Evolutionary conservation across 2,797 vertebrate species (phyloP).

Genomic region (Scyliorhinus canicula): DNA sequence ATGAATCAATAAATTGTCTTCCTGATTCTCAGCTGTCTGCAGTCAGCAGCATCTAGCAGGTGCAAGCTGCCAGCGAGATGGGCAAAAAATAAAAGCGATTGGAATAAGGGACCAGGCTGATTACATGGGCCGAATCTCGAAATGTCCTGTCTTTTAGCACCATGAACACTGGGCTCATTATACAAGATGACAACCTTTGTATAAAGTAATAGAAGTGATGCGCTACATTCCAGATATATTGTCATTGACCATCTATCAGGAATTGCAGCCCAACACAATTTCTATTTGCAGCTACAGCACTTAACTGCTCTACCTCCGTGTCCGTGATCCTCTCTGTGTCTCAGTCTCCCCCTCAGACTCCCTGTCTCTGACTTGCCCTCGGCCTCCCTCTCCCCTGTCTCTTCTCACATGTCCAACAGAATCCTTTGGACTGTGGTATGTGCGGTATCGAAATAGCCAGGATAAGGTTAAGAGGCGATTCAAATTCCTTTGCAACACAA

Average conservation of each 20-base stretch:
- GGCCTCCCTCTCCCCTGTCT: not conserved
- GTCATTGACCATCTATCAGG: not conserved
- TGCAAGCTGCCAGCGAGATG: not conserved
- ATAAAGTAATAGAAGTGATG: not conserved
- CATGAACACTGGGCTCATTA: not conserved
- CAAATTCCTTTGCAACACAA: not conserved
- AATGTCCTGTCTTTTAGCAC: not conserved
- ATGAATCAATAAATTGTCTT: not conserved
- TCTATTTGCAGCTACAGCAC: not conserved
- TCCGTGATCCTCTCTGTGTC: not conserved
- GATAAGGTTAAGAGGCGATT: not conserved
- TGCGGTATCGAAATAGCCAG: not conserved
- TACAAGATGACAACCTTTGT: not conserved
- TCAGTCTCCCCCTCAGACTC: not conserved
- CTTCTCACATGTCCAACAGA: not conserved
- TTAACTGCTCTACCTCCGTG: not conserved
- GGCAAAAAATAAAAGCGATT: not conserved
- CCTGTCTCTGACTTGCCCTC: too few species aligned
- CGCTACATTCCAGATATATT: not conserved
- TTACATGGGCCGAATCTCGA: not conserved
- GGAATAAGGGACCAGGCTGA: not conserved
- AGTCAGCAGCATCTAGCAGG: not conserved
- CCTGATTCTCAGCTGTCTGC: not conserved
- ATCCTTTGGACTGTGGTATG: not conserved
- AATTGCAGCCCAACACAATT: not conserved